Evolutionary conservation across 2,797 vertebrate species (phyloP), one percentile per base, ranked within the genome.

Genomic region (Chelidonichthys spinosus): DNA sequence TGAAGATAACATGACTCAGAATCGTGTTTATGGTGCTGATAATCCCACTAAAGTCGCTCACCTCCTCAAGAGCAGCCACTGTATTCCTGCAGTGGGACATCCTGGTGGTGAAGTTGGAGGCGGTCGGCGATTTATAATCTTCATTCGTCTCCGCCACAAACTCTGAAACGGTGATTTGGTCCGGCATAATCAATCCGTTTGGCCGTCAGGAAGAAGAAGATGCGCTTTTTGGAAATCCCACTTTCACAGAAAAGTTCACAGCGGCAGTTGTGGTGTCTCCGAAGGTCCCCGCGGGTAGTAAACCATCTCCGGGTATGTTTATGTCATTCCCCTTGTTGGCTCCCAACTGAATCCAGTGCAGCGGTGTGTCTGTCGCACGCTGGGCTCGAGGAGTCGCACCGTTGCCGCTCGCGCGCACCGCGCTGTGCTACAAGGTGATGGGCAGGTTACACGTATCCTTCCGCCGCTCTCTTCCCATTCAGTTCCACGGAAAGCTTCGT

Each of bases 81-180:
- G 97, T 98, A 83, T 96, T 98, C 93, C 97, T 95, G 92, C 98
- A 99, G 92, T 99, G 98, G 91, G 95, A 95, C 95, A 98, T 98
- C 92, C 97, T 95, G 86, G 96, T 99, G 93, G 98, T 98, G 95
- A 99, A 99, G 96, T 97, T 98, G 62, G 98, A 99, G 83, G 98
- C 97, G 64, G 98, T 98, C 74, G 98, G 98, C 18, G 98, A 96
- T 93, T 98, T 99, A 89, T 99, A 99, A 94, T 99, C 98, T 94
- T 98, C 98, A 93, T 97, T 97, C 42, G 97, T 99, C 95, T 99
- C 98, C 75, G 95, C 92, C 92, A 99, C 97, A 94, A 99, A 99
- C 95, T 99, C 98, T 87, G 96, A 95, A 89, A 99, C 97, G 78
- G 97, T 97, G 90, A 99, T 99, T 94, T 97, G 97, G 94, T 98